Base-by-base conservation (phyloP, 1,140 invertebrate species). In the Hylaeus volcanicus region DNA sequence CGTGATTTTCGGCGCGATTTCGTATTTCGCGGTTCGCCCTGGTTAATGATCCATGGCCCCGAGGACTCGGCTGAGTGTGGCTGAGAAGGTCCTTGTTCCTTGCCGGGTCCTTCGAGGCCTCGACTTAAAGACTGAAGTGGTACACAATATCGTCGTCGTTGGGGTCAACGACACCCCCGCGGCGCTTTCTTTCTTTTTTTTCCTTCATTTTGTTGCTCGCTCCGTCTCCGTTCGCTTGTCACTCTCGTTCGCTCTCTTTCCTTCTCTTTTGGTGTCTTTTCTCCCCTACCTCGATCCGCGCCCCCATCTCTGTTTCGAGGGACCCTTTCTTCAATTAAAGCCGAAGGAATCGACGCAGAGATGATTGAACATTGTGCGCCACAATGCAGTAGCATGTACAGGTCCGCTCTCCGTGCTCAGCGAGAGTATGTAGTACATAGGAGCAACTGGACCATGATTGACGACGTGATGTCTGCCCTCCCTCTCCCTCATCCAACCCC, bases 31-130 rank as follows among this genome's bases (percentile, higher is more conserved):
- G 88, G 87, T 88, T 86, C 88, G 82, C 84, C 80, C 82, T 82
- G 87, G 88, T 91, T 92, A 93, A 93, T 91, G 92, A 93, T 93
- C 91, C 91, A 86, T 90, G 86, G 80, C 87, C 51, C 89, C 70
- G 89, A 92, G 91, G 89, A 91, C 85, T 85, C 63, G 87, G 86
- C 86, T 91, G 89, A 93, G 91, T 91, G 89, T 90, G 91, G 90
- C 90, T 90, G 87, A 92, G 89, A 81, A 88, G 90, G 91, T 93
- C 91, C 90, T 92, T 88, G 84, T 91, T 92, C 85, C 89, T 90
- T 88, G 75, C 85, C 64, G 83, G 61, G 83, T 88, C 89, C 88
- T 91, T 88, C 88, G 89, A 87, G 26, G 43, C 84, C 85, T 84
- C 87, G 83, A 90, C 89, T 92, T 92, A 90, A 91, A 90, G 79